phyloP scores from a whole-genome alignment of 2,888 invertebrate genomes.

The Argyra leucocephala region DNA sequence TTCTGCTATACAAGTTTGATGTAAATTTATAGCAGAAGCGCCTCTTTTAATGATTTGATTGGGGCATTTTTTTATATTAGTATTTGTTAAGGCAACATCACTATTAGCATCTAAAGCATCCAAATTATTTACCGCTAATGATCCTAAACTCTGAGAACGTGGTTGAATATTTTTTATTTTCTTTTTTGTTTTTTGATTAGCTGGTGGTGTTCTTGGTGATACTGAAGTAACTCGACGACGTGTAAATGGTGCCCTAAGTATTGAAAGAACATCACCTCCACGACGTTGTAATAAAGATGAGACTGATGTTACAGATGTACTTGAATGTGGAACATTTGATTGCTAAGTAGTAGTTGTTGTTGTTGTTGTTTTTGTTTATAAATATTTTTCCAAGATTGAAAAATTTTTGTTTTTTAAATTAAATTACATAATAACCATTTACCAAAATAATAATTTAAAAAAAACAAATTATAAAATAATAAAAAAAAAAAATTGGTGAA shows the following conservation, averaged over 20 bases:
- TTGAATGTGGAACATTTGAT: slow-evolving; percentile 6
- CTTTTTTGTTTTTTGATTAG: slow-evolving; percentile 33
- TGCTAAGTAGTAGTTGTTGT: background rate
- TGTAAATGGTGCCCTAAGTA: slow-evolving; percentile 36
- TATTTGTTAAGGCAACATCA: slow-evolving; percentile 7
- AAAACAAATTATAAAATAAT: background rate
- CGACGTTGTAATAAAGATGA: slow-evolving; percentile 34
- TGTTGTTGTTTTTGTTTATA: background rate
- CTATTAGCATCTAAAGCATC: slow-evolving; percentile 17
- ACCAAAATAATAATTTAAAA: background rate
- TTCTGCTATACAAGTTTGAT: background rate
- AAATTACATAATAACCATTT: background rate
- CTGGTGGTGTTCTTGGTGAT: slow-evolving; percentile 31
- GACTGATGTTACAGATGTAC: slow-evolving; percentile 19
- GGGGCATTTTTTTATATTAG: slow-evolving; percentile 3
- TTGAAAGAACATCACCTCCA: slow-evolving; percentile 41
- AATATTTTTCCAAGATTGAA: background rate
- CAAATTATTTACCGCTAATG: slow-evolving; percentile 43
- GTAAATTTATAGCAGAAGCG: slow-evolving; percentile 13
- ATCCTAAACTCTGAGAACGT: slow-evolving; percentile 41
- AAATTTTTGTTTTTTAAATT: background rate
- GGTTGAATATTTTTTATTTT: slow-evolving; percentile 34
- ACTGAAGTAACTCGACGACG: slow-evolving; percentile 18
- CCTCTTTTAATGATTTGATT: slow-evolving; percentile 11
- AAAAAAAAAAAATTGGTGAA: background rate